These are phyloP conservation scores for Drosophila parabipectinata DNA, from an alignment of 1,140 invertebrate species.

Conservation along the genomic window DNA sequence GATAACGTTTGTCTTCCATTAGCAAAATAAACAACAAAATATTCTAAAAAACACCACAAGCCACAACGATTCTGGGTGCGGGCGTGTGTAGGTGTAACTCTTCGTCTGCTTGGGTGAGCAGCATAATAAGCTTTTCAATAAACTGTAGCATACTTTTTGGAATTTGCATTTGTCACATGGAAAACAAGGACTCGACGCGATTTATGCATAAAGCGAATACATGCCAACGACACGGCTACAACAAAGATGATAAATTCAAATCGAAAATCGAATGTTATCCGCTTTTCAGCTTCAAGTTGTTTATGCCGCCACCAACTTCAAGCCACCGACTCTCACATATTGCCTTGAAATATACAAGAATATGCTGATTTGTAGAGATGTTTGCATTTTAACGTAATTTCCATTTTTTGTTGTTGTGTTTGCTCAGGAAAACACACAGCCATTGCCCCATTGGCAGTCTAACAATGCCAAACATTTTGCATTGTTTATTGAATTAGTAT, in stretches of 20 bases:
- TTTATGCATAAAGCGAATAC: slow-evolving; percentile 41
- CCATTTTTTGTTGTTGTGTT: slow-evolving; percentile 22
- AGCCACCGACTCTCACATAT: not conserved
- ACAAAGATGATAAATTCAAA: slow-evolving; percentile 61
- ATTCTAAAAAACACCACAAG: slow-evolving; percentile 22
- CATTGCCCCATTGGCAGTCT: slow-evolving; percentile 1
- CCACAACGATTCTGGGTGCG: slow-evolving; percentile 1
- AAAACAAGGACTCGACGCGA: slow-evolving; percentile 34
- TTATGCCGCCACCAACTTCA: slow-evolving; percentile 2
- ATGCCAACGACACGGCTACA: slow-evolving; percentile 15
- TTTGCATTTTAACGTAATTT: slow-evolving; percentile 57
- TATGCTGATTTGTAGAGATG: slow-evolving; percentile 51
- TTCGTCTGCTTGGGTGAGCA: slow-evolving; percentile 19
- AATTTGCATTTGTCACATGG: slow-evolving; percentile 58
- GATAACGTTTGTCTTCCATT: slow-evolving; percentile 70
- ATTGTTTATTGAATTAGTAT: slow-evolving; percentile 76
- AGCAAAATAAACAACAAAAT: slow-evolving; percentile 54
- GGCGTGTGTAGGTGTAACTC: slow-evolving; percentile 4
- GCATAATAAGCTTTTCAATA: slow-evolving; percentile 63
- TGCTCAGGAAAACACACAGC: slow-evolving; percentile 23
- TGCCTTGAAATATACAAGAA: slow-evolving; percentile 5
- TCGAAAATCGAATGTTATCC: slow-evolving; percentile 61
- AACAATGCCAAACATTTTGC: slow-evolving; percentile 45
- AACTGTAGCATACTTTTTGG: slow-evolving; percentile 54
- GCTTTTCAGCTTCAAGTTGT: slow-evolving; percentile 40